Percentiles rank a stretch among this genome's conserved stretches.
phyloP scores from a whole-genome alignment of 2,113 vertebrate genomes.

The Spheniscus mendiculus region DNA sequence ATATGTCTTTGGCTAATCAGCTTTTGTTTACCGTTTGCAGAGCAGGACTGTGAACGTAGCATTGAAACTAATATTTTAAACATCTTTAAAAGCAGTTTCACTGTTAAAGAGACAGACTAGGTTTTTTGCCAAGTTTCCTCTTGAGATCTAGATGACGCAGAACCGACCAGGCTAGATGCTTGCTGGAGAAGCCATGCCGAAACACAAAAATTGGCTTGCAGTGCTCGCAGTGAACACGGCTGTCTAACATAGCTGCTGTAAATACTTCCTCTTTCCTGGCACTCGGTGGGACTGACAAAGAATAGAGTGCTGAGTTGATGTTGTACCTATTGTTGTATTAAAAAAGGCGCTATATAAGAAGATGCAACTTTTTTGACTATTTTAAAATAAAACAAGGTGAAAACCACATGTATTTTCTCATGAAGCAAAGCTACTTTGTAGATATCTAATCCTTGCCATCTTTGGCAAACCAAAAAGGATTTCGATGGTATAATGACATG shows the following conservation, averaged over 20 bases:
- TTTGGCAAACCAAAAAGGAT: neutral
- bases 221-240: neutral
- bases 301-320: neutral
- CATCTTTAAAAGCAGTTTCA: neutral
- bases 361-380: neutral
- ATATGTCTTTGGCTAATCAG: slow-evolving; percentile 43
- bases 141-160: neutral
- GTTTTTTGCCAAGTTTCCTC: neutral
- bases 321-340: neutral
- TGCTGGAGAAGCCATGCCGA: neutral
- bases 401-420: neutral
- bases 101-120: neutral
- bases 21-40: slow-evolving; percentile 34
- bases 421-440: neutral
- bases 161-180: neutral
- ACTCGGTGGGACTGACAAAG: neutral
- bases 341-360: neutral
- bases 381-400: neutral
- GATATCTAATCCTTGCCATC: neutral
- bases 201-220: neutral
- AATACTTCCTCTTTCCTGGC: neutral
- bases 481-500: rapidly evolving
- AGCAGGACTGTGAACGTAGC: neutral
- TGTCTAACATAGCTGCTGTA: neutral
- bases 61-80: slow-evolving; percentile 27